Conservation (phyloP, 2,113 vertebrate genomes). For the Laterallus jamaicensis region DNA sequence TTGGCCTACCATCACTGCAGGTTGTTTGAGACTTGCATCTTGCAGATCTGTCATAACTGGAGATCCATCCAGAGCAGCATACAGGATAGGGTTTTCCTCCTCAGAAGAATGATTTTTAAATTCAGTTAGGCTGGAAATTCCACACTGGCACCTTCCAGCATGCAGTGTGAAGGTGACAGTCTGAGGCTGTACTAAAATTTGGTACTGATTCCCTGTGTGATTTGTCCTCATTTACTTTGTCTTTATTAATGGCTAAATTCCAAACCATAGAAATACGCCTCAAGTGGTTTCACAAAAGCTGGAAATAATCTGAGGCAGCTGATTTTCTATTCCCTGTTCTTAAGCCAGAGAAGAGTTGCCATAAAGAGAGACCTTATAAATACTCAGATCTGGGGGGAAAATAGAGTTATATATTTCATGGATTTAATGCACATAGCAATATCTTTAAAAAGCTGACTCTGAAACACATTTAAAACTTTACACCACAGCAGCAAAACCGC, state of each 20-base stretch:
- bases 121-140: neutral
- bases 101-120: neutral
- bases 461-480: neutral
- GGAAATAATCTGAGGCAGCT: neutral
- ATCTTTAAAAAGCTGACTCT: slow-evolving; percentile 40
- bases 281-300: neutral
- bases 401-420: neutral
- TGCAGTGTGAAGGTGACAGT: slow-evolving; percentile 23
- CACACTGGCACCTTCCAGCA: neutral
- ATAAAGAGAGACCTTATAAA: neutral
- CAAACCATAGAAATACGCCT: neutral
- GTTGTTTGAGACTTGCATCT: neutral
- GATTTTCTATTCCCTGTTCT: neutral
- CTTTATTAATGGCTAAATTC: slow-evolving; percentile 27
- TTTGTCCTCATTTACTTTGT: slow-evolving; percentile 7
- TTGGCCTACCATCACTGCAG: neutral
- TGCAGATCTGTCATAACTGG: neutral
- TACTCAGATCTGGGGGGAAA: neutral
- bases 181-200: neutral
- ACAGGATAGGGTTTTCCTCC: neutral
- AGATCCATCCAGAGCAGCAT: neutral
- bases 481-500: neutral
- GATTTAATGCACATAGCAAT: neutral
- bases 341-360: neutral
- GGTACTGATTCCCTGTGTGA: neutral